Evolutionary conservation across 2,888 invertebrate species (phyloP), one percentile per base, ranked within the genome.

Genomic region (Gymnoscelis rufifasciata): DNA sequence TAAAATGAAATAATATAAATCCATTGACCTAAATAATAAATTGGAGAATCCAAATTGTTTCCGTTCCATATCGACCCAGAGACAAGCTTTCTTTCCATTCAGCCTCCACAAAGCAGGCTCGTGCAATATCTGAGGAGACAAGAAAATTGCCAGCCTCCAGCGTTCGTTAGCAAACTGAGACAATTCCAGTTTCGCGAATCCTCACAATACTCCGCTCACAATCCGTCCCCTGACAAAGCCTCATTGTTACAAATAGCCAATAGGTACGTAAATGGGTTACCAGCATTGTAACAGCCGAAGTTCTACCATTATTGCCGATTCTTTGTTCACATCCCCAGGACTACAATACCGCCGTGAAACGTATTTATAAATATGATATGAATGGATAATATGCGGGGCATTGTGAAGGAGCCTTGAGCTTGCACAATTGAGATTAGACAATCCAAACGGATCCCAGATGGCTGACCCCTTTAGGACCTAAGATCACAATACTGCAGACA

Each of bases 191-290:
- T 86, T 84, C 67, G 79, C 82, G 74, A 83, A 84, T 80, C 76
- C 68, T 70, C 71, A 79, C 77, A 83, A 84, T 80, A 67, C 74
- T 57, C 61, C 64, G 60, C 66, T 69, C 52, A 68, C 73, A 82
- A 80, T 80, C 71, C 68, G 60, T 63, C 60, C 56, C 57, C 63
- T 60, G 72, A 86, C 83, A 87, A 88, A 67, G 62, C 56, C 69
- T 75, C 80, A 83, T 87, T 87, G 83, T 88, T 77, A 74, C 83
- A 87, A 83, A 87, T 87, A 83, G 86, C 86, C 87, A 83, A 86
- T 87, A 83, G 81, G 78, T 82, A 82, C 73, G 77, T 83, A 87
- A 84, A 87, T 87, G 82, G 87, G 87, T 87, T 86, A 78, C 71
- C 69, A 71, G 71, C 78, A 78, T 83, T 83, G 82, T 80, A 60